Percentiles rank a stretch among this genome's conserved stretches.
Evolutionary conservation across 1,140 invertebrate genomes (phyloP).

Genomic region (Adelges cooleyi): DNA sequence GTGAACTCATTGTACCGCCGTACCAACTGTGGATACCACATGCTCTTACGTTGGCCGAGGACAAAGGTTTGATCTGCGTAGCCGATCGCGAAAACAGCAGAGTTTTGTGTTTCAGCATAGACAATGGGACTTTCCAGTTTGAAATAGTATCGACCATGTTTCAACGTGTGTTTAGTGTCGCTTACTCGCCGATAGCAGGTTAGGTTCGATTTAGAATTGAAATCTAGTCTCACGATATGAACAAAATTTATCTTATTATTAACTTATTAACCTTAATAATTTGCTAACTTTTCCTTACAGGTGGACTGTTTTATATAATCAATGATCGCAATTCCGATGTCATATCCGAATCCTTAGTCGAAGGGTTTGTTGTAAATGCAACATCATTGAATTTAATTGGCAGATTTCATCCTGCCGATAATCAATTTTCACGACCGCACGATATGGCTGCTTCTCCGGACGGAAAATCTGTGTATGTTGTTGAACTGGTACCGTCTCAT

Average conservation of each 20-base stretch:
- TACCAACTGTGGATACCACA: constrained; percentile 68
- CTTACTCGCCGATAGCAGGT: constrained; percentile 45
- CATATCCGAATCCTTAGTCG: constrained; percentile 36
- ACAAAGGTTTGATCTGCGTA: constrained; percentile 62
- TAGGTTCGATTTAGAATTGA: constrained; percentile 32
- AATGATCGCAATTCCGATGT: constrained; percentile 38
- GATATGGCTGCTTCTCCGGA: constrained; percentile 57
- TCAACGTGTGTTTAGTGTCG: constrained; percentile 54
- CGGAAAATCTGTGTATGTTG: constrained; percentile 58
- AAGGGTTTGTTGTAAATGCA: constrained; percentile 57
- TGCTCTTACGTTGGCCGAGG: constrained; percentile 64
- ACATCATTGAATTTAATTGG: constrained; percentile 45
- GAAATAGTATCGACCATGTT: constrained; percentile 32
- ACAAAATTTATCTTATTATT: too few species aligned
- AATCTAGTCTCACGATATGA: background rate
- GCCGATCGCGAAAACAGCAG: constrained; percentile 88
- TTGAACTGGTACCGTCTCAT: constrained; percentile 53
- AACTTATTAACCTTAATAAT: too few species aligned
- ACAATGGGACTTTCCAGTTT: constrained; percentile 47
- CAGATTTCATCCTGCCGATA: constrained; percentile 43
- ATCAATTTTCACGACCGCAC: constrained; percentile 57
- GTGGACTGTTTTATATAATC: constrained; percentile 42
- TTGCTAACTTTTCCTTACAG: constrained; percentile 31
- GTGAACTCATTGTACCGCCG: constrained; percentile 34
- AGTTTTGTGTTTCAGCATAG: constrained; percentile 60